Evolutionary conservation across 2,888 invertebrate genomes (phyloP).

Genomic region (Rhagium mordax): DNA sequence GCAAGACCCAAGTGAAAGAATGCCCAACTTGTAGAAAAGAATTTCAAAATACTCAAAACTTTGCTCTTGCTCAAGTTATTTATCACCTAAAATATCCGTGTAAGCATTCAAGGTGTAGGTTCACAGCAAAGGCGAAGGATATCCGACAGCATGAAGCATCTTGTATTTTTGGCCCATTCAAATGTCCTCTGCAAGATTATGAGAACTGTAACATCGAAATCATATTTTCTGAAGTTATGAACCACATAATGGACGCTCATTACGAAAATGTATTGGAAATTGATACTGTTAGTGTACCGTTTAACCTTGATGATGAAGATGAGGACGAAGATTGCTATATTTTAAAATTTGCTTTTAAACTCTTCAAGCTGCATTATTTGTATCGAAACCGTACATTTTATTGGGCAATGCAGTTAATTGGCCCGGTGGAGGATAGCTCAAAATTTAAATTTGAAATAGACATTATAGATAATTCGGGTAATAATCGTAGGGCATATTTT

Average conservation of each 20-base stretch:
- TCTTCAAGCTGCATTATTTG: slow-evolving; percentile 60
- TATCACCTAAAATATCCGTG: slow-evolving; percentile 61
- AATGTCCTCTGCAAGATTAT: slow-evolving; percentile 55
- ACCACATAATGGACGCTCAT: slow-evolving; percentile 73
- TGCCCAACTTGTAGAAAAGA: slow-evolving; percentile 62
- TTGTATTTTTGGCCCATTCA: slow-evolving; percentile 50
- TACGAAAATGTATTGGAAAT: slow-evolving; percentile 59
- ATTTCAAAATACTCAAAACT: slow-evolving; percentile 60
- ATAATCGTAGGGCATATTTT: slow-evolving; percentile 50
- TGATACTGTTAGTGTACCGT: slow-evolving; percentile 52
- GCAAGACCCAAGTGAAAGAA: slow-evolving; percentile 51
- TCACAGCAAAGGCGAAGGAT: slow-evolving; percentile 48
- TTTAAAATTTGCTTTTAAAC: slow-evolving; percentile 49
- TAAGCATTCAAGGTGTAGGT: slow-evolving; percentile 58
- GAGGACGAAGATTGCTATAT: slow-evolving; percentile 55
- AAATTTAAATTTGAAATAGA: slow-evolving; percentile 63
- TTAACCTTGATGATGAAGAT: slow-evolving; percentile 43
- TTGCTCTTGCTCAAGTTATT: slow-evolving; percentile 61
- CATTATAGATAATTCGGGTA: slow-evolving; percentile 56
- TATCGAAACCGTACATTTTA: slow-evolving; percentile 49
- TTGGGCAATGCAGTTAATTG: slow-evolving; percentile 61
- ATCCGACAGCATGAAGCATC: slow-evolving; percentile 55
- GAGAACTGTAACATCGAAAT: slow-evolving; percentile 41
- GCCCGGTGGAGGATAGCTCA: slow-evolving; percentile 54
- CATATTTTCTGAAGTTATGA: slow-evolving; percentile 59